Percentiles rank a stretch among this genome's conserved stretches.
Conservation (phyloP, 2,113 vertebrate genomes). For the Podilymbus podiceps region DNA sequence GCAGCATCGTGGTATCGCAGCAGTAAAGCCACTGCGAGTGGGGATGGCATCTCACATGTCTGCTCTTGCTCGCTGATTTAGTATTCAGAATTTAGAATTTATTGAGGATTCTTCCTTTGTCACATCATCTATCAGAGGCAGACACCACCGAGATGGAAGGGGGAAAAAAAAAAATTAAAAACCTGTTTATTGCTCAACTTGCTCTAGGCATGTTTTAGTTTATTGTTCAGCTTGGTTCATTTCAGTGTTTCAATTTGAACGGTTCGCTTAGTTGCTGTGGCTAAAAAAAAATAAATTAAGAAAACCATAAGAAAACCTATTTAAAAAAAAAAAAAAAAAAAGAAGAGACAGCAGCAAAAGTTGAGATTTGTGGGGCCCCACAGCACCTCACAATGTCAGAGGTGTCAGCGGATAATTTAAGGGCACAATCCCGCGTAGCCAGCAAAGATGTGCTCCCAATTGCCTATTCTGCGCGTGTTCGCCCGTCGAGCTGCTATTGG, state of each 20-base stretch:
- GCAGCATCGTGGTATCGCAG: neutral
- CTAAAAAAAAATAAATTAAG: slow-evolving; percentile 71
- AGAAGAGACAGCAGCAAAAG: slow-evolving; percentile 9
- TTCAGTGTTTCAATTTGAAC: slow-evolving; percentile 74
- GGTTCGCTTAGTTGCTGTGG: slow-evolving; percentile 72
- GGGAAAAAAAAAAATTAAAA: slow-evolving; percentile 77
- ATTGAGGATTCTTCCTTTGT: slow-evolving; percentile 75
- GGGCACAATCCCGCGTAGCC: neutral
- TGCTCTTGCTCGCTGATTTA: slow-evolving; percentile 72
- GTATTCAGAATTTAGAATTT: slow-evolving; percentile 79
- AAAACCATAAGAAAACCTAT: slow-evolving; percentile 65
- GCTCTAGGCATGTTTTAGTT: slow-evolving; percentile 83
- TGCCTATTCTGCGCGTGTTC: neutral
- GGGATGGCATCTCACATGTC: neutral
- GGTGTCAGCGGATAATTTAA: slow-evolving; percentile 63
- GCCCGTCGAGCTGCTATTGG: neutral
- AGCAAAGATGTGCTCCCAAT: neutral
- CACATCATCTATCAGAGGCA: slow-evolving; percentile 80
- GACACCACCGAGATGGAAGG: slow-evolving; percentile 76
- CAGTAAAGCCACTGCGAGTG: neutral
- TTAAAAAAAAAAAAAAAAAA: slow-evolving; percentile 8
- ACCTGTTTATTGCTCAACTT: slow-evolving; percentile 84
- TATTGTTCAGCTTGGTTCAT: slow-evolving; percentile 82
- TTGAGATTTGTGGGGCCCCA: slow-evolving; percentile 50
- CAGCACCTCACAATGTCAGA: slow-evolving; percentile 63